Conservation (phyloP, 2,797 vertebrate species). For the Anomalospiza imberbis region DNA sequence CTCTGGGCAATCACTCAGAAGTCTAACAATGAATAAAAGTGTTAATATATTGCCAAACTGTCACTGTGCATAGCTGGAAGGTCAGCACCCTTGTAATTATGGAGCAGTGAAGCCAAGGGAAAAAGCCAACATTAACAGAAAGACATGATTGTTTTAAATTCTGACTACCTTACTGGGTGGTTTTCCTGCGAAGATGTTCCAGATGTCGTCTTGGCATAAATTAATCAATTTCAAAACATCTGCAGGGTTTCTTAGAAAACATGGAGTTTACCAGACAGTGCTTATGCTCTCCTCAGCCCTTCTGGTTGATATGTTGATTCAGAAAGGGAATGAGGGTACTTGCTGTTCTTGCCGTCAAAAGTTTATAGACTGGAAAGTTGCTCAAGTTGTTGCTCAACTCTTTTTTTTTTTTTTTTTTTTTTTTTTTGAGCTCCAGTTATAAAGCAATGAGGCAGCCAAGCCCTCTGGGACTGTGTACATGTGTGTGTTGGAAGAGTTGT, state of each 20-base stretch:
- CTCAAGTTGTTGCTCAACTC: background rate
- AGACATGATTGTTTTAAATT: constrained; percentile 38
- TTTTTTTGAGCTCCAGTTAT: background rate
- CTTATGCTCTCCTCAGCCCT: background rate
- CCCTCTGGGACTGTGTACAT: background rate
- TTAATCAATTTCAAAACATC: constrained; percentile 46
- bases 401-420: background rate
- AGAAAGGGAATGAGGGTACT: background rate
- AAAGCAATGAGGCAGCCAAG: background rate
- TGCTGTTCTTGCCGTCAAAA: background rate
- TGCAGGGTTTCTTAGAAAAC: constrained; percentile 28
- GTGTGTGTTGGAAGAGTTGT: background rate
- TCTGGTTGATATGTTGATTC: background rate
- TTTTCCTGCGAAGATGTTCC: constrained; percentile 57
- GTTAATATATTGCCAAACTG: background rate
- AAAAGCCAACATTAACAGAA: constrained; percentile 32
- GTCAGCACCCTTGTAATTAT: constrained; percentile 28
- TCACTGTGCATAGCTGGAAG: background rate
- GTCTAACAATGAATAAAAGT: background rate
- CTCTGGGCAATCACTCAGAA: background rate
- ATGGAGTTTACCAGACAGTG: background rate
- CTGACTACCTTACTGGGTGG: constrained; percentile 62
- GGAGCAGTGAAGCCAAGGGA: background rate
- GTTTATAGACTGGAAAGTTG: background rate
- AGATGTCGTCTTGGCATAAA: constrained; percentile 60